Evolutionary conservation across 1,140 invertebrate species (phyloP).

Genomic region (Aphelinus certus): DNA sequence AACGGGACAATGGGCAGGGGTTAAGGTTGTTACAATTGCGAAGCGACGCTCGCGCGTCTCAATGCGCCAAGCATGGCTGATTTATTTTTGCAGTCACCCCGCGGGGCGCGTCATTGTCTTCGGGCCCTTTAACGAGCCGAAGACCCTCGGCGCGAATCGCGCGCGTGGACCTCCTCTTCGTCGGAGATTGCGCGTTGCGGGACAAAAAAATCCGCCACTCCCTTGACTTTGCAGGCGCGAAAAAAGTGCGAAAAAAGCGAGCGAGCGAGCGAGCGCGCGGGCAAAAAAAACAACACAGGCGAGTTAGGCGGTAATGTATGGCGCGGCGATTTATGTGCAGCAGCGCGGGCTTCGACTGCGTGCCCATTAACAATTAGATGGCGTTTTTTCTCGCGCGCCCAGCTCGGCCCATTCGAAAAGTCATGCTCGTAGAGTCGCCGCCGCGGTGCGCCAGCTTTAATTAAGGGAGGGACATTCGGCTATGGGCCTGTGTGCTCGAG

Average conservation of each 20-base stretch:
- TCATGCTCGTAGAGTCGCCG: background rate
- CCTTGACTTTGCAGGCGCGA: constrained; percentile 29
- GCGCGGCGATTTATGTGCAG: background rate
- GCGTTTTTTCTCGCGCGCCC: constrained; percentile 32
- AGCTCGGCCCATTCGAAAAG: too few relatives aligned
- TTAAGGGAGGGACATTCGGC: constrained; percentile 37
- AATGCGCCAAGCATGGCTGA: constrained; percentile 42
- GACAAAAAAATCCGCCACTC: constrained; percentile 31
- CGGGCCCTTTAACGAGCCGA: constrained; percentile 44
- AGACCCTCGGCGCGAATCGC: constrained; percentile 25
- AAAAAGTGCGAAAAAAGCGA: background rate
- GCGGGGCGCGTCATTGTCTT: constrained; percentile 50
- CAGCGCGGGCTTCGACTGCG: background rate
- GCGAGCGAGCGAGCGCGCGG: background rate
- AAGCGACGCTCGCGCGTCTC: constrained; percentile 29
- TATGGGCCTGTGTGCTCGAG: constrained; percentile 8
- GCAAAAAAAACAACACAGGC: constrained; percentile 15
- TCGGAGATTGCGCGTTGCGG: background rate
- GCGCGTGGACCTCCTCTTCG: constrained; percentile 25
- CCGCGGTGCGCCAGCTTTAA: constrained; percentile 25
- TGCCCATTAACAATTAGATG: constrained; percentile 14
- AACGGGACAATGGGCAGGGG: constrained; percentile 50
- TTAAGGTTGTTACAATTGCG: constrained; percentile 54
- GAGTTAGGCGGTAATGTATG: constrained; percentile 27
- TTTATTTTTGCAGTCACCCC: constrained; percentile 54